Evolutionary conservation across 2,797 vertebrate genomes (phyloP).

Genomic region (Sebastes melanostomus): DNA sequence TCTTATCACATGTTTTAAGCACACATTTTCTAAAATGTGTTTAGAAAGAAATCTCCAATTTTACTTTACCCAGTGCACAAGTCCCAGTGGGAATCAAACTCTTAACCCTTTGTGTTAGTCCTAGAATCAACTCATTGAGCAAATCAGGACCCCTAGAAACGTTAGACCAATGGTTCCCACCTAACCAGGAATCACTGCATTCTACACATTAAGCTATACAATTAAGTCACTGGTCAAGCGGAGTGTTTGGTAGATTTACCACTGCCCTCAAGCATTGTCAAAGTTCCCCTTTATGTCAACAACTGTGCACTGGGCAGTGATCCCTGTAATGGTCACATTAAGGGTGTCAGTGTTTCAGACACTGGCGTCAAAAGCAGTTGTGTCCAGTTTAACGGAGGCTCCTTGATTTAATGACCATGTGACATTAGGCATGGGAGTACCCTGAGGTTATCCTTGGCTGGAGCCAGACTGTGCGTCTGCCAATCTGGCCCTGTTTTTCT

Average conservation of each 20-base stretch:
- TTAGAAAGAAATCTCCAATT: too few relatives aligned
- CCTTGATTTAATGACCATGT: constrained; percentile 68
- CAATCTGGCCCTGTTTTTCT: constrained; percentile 35
- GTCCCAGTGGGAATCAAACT: background rate
- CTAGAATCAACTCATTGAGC: background rate
- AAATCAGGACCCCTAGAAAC: background rate
- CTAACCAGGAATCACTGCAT: background rate
- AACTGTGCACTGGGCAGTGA: constrained; percentile 44
- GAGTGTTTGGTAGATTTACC: constrained; percentile 44
- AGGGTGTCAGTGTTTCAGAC: constrained; percentile 61
- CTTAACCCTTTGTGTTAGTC: background rate
- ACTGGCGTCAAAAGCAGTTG: constrained; percentile 62
- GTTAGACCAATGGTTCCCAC: background rate
- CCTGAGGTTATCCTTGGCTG: constrained; percentile 74
- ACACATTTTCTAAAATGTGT: too few relatives aligned
- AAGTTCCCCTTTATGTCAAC: constrained; percentile 60
- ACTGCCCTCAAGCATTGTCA: constrained; percentile 50
- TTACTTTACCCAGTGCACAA: too few relatives aligned
- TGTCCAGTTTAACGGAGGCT: constrained; percentile 58
- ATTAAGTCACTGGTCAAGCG: constrained; percentile 1
- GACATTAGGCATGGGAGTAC: constrained; percentile 58
- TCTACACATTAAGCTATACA: background rate
- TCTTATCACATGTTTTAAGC: too few relatives aligned
- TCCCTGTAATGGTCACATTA: constrained; percentile 60
- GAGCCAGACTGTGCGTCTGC: constrained; percentile 75